These are phyloP conservation scores for Timandra comae DNA, from an alignment of 2,888 invertebrate genomes.

Conservation along the genomic window DNA sequence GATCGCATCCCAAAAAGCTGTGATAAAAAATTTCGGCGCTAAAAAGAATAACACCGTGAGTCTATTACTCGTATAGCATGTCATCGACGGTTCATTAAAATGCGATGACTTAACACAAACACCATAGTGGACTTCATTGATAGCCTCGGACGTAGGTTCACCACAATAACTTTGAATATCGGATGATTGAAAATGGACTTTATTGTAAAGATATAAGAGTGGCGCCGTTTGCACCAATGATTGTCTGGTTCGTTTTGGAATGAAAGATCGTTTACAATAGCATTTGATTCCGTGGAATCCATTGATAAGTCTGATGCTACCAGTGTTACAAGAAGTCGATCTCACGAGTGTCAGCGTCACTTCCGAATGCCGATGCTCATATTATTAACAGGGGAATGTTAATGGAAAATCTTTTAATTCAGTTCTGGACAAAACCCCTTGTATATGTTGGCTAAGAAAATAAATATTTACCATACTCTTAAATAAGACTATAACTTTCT, in stretches of 20 bases:
- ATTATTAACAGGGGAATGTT: slow-evolving; percentile 21
- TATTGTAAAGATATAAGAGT: slow-evolving; percentile 35
- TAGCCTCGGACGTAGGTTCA: slow-evolving; percentile 68
- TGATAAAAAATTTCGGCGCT: slow-evolving; percentile 66
- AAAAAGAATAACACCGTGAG: slow-evolving; percentile 72
- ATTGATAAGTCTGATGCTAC: slow-evolving; percentile 74
- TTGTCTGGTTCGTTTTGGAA: slow-evolving; percentile 54
- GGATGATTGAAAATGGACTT: slow-evolving; percentile 31
- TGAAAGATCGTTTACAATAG: slow-evolving; percentile 67
- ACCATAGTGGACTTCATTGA: slow-evolving; percentile 75
- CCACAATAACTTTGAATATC: slow-evolving; percentile 49
- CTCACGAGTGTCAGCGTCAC: slow-evolving; percentile 49
- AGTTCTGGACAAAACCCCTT: too few species aligned
- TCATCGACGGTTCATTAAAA: slow-evolving; percentile 77
- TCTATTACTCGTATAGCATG: slow-evolving; percentile 75
- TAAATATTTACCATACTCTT: too few species aligned
- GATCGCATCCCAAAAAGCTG: slow-evolving; percentile 50
- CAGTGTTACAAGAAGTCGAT: slow-evolving; percentile 68
- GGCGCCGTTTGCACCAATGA: slow-evolving; percentile 27
- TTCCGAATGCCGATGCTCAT: slow-evolving; percentile 23
- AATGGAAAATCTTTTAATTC: slow-evolving; percentile 20
- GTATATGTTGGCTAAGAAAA: too few species aligned
- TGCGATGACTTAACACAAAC: slow-evolving; percentile 74
- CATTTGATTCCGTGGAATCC: slow-evolving; percentile 72
- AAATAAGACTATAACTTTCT: too few species aligned